phyloP scores from a whole-genome alignment of 2,888 invertebrate genomes.

The Apotomis capreana region DNA sequence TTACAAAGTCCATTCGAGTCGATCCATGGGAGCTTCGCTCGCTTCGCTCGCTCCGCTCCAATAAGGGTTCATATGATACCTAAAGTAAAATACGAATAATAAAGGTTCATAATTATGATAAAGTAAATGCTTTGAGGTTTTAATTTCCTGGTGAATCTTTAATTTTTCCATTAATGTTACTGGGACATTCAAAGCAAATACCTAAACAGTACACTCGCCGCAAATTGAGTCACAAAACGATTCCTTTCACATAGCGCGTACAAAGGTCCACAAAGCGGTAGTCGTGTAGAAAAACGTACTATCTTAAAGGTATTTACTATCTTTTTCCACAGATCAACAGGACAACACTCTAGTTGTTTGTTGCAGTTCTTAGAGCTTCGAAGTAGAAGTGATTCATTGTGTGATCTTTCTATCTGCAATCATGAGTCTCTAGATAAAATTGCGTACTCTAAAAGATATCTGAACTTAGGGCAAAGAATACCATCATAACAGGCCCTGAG shows the following conservation, averaged over 20 bases:
- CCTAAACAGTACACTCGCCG: constrained; percentile 36
- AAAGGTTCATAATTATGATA: too few relatives aligned
- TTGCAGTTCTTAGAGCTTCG: neutral
- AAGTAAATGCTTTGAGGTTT: too few relatives aligned
- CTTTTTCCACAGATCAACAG: neutral
- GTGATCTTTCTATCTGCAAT: neutral
- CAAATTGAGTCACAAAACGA: constrained; percentile 42
- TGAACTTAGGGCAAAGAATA: too few relatives aligned
- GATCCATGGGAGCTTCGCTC: too few relatives aligned
- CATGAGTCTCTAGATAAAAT: too few relatives aligned
- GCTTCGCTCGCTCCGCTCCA: too few relatives aligned
- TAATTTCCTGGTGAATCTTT: neutral
- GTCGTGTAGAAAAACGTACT: neutral
- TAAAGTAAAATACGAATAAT: too few relatives aligned
- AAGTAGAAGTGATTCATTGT: neutral
- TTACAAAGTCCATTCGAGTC: too few relatives aligned
- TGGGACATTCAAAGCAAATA: constrained; percentile 20
- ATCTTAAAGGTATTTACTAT: neutral
- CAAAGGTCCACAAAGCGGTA: constrained; percentile 29
- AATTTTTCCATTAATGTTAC: neutral
- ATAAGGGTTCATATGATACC: too few relatives aligned
- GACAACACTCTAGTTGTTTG: neutral
- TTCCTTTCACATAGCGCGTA: constrained; percentile 31
- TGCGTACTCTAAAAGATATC: too few relatives aligned
- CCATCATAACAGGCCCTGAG: too few relatives aligned